A percentile compares a stretch with the other conserved stretches of the same genome.
Conservation (phyloP, 2,888 invertebrate species). For the Spisula solida region DNA sequence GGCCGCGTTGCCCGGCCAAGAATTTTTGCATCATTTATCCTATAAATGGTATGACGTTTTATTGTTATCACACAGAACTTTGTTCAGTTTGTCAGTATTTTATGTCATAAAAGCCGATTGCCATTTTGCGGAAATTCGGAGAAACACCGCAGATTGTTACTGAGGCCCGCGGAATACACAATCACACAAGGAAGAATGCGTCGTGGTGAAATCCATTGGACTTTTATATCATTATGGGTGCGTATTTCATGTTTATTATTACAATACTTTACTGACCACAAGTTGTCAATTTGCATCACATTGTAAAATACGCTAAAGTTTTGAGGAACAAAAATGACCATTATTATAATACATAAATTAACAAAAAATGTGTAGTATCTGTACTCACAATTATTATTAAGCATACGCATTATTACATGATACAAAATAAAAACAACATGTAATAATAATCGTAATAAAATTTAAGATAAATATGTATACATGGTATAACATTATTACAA, state of each 20-base stretch:
- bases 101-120: neutral
- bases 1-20: neutral
- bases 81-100: neutral
- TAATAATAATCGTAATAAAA: no score
- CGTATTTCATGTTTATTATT: neutral
- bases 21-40: neutral
- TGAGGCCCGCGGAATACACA: neutral
- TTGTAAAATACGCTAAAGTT: no score
- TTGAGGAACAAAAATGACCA: no score
- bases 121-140: neutral
- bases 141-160: neutral
- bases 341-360: no score
- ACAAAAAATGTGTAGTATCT: no score
- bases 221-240: neutral
- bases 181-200: neutral
- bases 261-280: no score
- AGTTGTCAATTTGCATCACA: no score
- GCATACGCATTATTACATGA: no score
- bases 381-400: no score
- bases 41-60: slow-evolving; percentile 13
- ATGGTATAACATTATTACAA: no score
- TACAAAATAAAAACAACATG: no score
- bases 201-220: neutral
- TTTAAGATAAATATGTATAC: no score
- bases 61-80: neutral